A percentile compares a stretch with the other conserved stretches of the same genome.
Conservation (phyloP, 2,797 vertebrate genomes). For the Sandelia bainsii region DNA sequence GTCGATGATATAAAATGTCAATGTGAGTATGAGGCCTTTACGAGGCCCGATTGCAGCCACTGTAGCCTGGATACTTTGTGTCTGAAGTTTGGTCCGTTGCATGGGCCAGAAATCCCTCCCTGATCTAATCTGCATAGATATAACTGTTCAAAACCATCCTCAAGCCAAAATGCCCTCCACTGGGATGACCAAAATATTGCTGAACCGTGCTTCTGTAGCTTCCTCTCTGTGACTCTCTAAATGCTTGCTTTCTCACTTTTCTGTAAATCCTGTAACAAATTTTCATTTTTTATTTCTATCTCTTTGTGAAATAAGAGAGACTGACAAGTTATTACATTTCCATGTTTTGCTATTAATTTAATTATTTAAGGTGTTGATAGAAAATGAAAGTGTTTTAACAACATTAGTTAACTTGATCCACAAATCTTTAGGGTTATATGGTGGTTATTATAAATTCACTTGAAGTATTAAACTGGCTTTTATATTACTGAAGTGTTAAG, state of each 20-base stretch:
- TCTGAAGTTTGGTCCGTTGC: constrained; percentile 21
- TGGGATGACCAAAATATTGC: constrained; percentile 62
- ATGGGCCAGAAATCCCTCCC: neutral
- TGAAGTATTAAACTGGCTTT: neutral
- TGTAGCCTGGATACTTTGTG: neutral
- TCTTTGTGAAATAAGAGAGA: neutral
- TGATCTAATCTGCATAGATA: neutral
- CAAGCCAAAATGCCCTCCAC: neutral
- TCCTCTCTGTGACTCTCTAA: neutral
- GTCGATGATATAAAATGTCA: constrained; percentile 6
- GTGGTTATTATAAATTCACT: neutral
- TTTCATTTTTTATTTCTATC: neutral
- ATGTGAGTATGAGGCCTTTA: constrained; percentile 1
- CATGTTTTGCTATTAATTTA: constrained; percentile 15
- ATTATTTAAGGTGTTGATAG: constrained; percentile 16
- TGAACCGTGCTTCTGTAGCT: constrained; percentile 28
- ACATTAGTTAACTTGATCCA: neutral
- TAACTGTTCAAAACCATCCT: neutral
- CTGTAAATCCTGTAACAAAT: neutral
- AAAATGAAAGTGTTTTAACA: neutral
- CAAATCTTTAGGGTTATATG: neutral
- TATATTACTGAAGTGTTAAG: neutral
- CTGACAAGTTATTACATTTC: constrained; percentile 19
- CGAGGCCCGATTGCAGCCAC: neutral
- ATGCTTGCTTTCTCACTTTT: neutral